Evolutionary conservation across 1,140 invertebrate species (phyloP).

Genomic region (Belonocnema kinseyi): DNA sequence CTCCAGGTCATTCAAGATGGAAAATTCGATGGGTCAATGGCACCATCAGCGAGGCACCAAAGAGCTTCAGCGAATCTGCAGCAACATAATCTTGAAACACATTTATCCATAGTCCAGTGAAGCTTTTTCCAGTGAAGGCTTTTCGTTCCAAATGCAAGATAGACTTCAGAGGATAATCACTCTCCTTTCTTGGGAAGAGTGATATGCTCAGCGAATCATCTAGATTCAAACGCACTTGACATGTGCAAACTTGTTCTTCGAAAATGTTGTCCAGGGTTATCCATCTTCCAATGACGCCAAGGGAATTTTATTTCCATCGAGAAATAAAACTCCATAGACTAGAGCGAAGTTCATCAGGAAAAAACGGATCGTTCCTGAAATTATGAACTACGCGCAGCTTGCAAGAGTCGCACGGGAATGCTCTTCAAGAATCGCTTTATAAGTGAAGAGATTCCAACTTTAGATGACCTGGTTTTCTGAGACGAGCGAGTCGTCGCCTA

Average conservation of each 20-base stretch:
- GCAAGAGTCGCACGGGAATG: conserved; percentile 16
- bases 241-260: neutral
- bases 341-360: neutral
- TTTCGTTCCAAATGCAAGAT: conserved; percentile 13
- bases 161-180: neutral
- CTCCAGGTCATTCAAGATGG: conserved; percentile 10
- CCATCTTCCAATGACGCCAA: neutral
- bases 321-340: neutral
- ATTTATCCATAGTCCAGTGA: neutral
- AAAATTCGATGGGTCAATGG: neutral
- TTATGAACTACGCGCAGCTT: neutral
- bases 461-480: conserved; percentile 47
- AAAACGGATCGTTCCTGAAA: neutral
- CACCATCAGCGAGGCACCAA: neutral
- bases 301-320: neutral
- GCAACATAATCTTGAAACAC: neutral
- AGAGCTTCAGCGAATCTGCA: neutral
- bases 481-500: conserved; percentile 60
- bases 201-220: neutral
- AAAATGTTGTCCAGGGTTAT: neutral
- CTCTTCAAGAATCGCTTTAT: neutral
- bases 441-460: neutral
- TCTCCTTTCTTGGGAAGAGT: neutral
- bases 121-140: neutral
- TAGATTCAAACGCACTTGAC: conserved; percentile 3